Percentiles rank a stretch among this genome's conserved stretches.
These are phyloP conservation scores for Zaprionus lachaisei DNA, from an alignment of 1,140 invertebrate genomes.

Conservation along the genomic window DNA sequence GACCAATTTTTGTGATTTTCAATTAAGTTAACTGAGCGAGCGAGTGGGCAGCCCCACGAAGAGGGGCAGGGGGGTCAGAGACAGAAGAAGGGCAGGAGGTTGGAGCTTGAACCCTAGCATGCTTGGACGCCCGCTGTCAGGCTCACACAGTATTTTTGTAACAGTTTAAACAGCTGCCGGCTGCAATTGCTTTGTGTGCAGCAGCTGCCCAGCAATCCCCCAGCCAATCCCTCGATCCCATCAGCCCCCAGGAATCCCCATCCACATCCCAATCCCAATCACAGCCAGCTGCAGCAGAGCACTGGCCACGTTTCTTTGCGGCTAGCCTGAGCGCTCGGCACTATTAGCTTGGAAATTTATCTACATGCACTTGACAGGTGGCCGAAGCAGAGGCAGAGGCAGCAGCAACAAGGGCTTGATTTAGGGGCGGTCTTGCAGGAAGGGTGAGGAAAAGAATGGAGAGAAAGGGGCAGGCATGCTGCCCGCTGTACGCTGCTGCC, in stretches of 20 bases:
- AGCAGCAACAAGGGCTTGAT: slow-evolving; percentile 34
- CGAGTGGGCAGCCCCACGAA: background rate
- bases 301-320: slow-evolving; percentile 51
- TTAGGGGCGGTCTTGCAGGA: background rate
- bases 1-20: slow-evolving; percentile 83
- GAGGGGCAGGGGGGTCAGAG: too few species aligned
- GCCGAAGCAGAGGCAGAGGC: slow-evolving; percentile 22
- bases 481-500: slow-evolving; percentile 37
- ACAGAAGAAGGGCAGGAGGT: too few species aligned
- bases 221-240: background rate
- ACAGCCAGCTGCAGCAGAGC: slow-evolving; percentile 11
- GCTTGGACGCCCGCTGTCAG: slow-evolving; percentile 23
- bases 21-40: slow-evolving; percentile 74
- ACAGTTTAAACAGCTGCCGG: slow-evolving; percentile 68
- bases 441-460: background rate
- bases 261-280: slow-evolving; percentile 29
- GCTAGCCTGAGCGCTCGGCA: slow-evolving; percentile 58
- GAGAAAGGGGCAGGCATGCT: background rate
- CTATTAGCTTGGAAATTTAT: slow-evolving; percentile 76
- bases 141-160: slow-evolving; percentile 58
- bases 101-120: slow-evolving; percentile 18
- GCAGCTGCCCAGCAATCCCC: background rate
- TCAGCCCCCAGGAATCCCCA: background rate
- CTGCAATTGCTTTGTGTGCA: slow-evolving; percentile 44
- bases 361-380: slow-evolving; percentile 80